Base-by-base conservation (phyloP, 1,140 invertebrate species). In the Drosophila suzukii region DNA sequence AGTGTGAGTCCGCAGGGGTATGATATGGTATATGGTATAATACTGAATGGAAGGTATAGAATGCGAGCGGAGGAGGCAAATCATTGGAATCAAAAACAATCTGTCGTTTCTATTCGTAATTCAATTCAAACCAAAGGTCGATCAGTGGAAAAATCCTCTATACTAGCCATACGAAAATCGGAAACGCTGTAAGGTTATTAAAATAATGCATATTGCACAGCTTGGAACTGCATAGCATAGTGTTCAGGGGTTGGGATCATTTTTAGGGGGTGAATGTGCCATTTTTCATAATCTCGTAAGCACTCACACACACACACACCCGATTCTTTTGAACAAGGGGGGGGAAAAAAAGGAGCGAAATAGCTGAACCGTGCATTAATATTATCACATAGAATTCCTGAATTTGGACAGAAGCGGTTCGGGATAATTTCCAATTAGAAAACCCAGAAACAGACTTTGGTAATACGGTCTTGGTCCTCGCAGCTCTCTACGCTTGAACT, bases 341-440 rank as follows among this genome's bases (percentile, higher is more conserved):
- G 8, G 8, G 2, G 17, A 60, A 11, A 11, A 41, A 56, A 56
- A 41, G 58, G 39, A 59, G 36, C 20, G 41, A 43, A 41, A 43
- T 43, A 63, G 41, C 39, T 46, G 61, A 65, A 60, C 39, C 56
- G 34, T 72, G 73, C 47, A 59, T 59, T 54, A 73, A 77, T 77
- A 60, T 79, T 80, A 79, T 80, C 62, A 76, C 66, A 75, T 67
- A 56, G 36, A 53, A 44, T 60, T 75, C 62, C 50, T 20, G 39
- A 57, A 44, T 60, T 75, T 61, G 46, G 17, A 67, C 70, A 66
- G 60, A 61, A 71, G 78, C 81, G 46, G 50, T 76, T 84, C 81
- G 72, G 81, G 80, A 74, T 85, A 81, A 78, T 84, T 85, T 84
- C 81, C 77, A 84, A 84, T 84, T 85, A 81, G 81, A 85, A 75